Base-by-base conservation (phyloP, 1,140 invertebrate genomes). In the Nautilus pompilius region DNA sequence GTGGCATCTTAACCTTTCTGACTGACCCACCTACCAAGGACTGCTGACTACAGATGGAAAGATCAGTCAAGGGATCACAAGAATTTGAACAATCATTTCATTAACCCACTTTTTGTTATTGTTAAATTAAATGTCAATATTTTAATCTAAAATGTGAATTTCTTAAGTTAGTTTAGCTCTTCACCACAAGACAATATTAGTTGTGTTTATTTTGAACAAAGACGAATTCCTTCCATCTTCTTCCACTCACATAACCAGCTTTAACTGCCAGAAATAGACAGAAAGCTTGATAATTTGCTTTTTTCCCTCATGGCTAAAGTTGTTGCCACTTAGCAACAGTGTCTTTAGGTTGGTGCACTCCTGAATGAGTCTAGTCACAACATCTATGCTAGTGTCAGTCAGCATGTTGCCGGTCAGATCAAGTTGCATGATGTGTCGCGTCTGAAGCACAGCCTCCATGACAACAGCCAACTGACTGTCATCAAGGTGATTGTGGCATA, bases 371-470 rank as follows among this genome's bases (percentile, higher is more conserved):
- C 33, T 10, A 22, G 55, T 41, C n/a, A 72, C 60, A 36, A 66
- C 64, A 20, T 63, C 60, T 22, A 26, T 51, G n/a, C 63, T 48
- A 1, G 22, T 63, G 49, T 72, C 67, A 20, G 58, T 56, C 4
- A 72, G 64, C 5, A 63, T 36, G 56, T 72, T 72, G 4, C 67
- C 70, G 13, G 64, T 67, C 32, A 72, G 46, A 48, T 72, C 70
- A 10, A 72, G 57, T 8, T 65, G 36, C 30, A 17, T 34, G 4
- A 72, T 57, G 4, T 48, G 30, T n/a, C 17, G n/a, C 46, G 64
- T 65, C 3, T 46, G 2, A 2, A 58, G 32, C 10, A 59, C 49
- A 0, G 61, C 62, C 3, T 63, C 58, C 15, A 63, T 24, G 22
- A 72, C 54, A 1, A 63, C 32, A 0, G 30, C 30, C 2, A 65